These are phyloP conservation scores for Trachelus iudaicus DNA, from an alignment of 2,888 invertebrate species.

Conservation along the genomic window DNA sequence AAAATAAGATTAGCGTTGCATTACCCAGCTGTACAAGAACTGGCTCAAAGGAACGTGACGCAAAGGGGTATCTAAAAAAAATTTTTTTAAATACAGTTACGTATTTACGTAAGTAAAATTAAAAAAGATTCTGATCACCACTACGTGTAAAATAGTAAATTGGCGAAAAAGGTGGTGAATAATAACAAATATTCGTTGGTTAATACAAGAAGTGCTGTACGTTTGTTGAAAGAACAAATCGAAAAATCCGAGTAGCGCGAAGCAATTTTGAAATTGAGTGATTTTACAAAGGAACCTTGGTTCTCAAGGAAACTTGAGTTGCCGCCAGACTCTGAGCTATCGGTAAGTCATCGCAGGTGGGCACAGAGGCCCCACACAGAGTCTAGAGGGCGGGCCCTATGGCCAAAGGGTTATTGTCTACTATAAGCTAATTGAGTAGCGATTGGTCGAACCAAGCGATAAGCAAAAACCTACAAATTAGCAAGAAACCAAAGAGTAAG, in stretches of 20 bases:
- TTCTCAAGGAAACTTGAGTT: constrained; percentile 8
- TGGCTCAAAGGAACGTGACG: background rate
- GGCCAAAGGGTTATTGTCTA: constrained; percentile 25
- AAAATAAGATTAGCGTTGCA: background rate
- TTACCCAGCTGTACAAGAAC: background rate
- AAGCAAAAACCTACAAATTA: constrained; percentile 38
- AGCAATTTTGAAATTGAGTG: background rate
- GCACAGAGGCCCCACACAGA: background rate
- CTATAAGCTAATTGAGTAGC: constrained; percentile 1
- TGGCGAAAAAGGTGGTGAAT: background rate
- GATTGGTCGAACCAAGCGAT: constrained; percentile 28
- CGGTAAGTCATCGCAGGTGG: constrained; percentile 26
- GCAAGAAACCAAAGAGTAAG: constrained; percentile 24
- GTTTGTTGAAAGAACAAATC: background rate
- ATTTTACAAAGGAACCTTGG: background rate
- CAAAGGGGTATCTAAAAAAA: background rate
- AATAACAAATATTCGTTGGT: background rate
- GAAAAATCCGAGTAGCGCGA: background rate
- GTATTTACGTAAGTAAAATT: background rate
- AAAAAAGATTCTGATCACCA: background rate
- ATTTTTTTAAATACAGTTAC: background rate
- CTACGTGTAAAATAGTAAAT: background rate
- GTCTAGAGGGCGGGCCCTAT: background rate
- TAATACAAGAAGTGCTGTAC: background rate
- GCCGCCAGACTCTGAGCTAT: constrained; percentile 18